Conservation (phyloP, 1,140 invertebrate species). For the Drosophila pectinifera region DNA sequence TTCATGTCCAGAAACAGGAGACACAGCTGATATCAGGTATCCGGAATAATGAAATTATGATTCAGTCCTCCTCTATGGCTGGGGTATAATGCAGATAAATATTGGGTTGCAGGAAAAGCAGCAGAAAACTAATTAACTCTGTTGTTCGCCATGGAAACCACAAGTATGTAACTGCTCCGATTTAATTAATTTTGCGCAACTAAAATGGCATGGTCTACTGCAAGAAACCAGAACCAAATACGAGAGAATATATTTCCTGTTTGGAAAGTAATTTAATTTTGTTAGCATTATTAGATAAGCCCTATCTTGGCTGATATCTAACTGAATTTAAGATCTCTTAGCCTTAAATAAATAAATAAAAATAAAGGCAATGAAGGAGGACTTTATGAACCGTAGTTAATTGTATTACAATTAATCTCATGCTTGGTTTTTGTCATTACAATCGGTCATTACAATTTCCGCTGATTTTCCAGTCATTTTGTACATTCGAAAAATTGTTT, state of each 20-base stretch:
- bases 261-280: too few relatives aligned
- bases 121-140: constrained; percentile 5
- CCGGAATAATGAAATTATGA: constrained; percentile 7
- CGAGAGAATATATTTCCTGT: too few relatives aligned
- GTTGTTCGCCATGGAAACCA: neutral
- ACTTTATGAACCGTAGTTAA: too few relatives aligned
- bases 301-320: too few relatives aligned
- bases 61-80: neutral
- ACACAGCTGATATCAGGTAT: neutral
- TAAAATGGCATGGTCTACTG: neutral
- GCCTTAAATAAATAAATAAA: too few relatives aligned
- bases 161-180: neutral
- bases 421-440: too few relatives aligned
- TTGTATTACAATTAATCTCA: too few relatives aligned
- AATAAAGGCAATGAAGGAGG: too few relatives aligned
- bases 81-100: constrained; percentile 1
- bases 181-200: neutral
- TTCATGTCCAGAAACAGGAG: constrained; percentile 1
- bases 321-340: too few relatives aligned
- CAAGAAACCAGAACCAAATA: neutral
- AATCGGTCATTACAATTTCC: too few relatives aligned
- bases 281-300: too few relatives aligned
- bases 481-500: neutral
- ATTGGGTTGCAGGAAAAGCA: neutral
- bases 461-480: neutral